Evolutionary conservation across 2,888 invertebrate species (phyloP), one percentile per base, ranked within the genome.

Genomic region (Brenthis daphne): DNA sequence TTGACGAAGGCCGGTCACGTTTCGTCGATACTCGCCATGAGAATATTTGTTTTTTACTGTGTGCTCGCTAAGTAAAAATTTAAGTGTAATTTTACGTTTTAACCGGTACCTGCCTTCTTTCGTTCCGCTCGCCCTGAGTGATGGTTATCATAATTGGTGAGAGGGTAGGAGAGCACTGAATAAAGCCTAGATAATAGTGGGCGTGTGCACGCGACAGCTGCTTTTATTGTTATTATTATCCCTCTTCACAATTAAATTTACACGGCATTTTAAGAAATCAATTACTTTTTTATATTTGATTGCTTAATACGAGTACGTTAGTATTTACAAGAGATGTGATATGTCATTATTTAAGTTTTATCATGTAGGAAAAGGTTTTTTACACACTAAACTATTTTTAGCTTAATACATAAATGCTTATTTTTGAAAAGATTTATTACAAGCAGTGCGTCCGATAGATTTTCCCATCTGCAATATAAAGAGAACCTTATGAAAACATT

Each of bases 11-110:
- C 89, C 88, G 89, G 92, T 92, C 92, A 92, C 92, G 92, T 92
- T 92, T 88, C 82, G 86, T 90, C 92, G 92, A 92, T 92, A 89
- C 89, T 83, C 85, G 79, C 89, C 91, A 92, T 92, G 92, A 91
- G 92, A 92, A 91, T 92, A 92, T 92, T 92, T 92, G 92, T 92
- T 92, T 92, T 92, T 92, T 92, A 87, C 89, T 89, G 87, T 87
- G 83, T 83, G 90, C 86, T 85, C 85, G 89, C 84, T 85, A 87
- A 88, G 86, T 89, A 88, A 92, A 92, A 91, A 90, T 91, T 88
- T 83, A 91, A 90, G 91, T 87, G 90, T 92, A 92, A 92, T 92
- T 92, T 91, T 88, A 92, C 88, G 90, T 91, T 91, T 91, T 89
- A 91, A 88, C 88, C 82, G 86, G 90, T 90, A 87, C 88, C 91